Percentiles rank a stretch among this genome's conserved stretches.
Conservation (phyloP, 2,797 vertebrate genomes). For the Chrysocyon brachyurus region DNA sequence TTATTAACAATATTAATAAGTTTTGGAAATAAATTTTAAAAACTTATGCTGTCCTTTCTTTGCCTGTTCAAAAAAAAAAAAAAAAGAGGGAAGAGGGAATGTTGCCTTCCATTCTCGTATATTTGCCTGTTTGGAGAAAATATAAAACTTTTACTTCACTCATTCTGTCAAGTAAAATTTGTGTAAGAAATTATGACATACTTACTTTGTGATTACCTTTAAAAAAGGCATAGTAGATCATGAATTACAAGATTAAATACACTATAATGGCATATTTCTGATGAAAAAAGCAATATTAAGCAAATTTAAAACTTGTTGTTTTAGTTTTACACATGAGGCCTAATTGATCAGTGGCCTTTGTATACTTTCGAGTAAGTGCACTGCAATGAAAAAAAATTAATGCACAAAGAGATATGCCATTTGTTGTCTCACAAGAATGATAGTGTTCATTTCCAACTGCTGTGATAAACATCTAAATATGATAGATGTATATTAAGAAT, state of each 20-base stretch:
- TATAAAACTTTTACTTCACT: not conserved
- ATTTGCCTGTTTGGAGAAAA: not conserved
- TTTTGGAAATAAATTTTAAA: constrained; percentile 8
- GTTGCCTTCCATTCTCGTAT: not conserved
- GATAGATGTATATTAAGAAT: not conserved
- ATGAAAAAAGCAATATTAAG: not conserved
- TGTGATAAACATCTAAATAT: not conserved
- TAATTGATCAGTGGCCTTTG: not conserved
- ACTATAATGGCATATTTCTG: constrained; percentile 24
- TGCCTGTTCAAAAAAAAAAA: not conserved
- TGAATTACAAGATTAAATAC: not conserved
- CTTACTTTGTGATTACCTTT: not conserved
- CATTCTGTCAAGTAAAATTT: constrained; percentile 31
- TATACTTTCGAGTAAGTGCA: not conserved
- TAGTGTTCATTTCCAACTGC: not conserved
- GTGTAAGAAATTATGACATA: not conserved
- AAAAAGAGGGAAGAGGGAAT: not conserved
- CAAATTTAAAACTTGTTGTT: not conserved
- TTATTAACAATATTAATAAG: not conserved
- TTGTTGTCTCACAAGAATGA: not conserved
- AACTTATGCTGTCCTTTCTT: not conserved
- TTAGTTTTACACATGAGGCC: not conserved
- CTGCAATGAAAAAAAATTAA: not conserved
- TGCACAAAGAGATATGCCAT: not conserved
- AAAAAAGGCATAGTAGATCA: not conserved